Evolutionary conservation across 2,888 invertebrate genomes (phyloP).

Genomic region (Sinodicranocentrus sp.): DNA sequence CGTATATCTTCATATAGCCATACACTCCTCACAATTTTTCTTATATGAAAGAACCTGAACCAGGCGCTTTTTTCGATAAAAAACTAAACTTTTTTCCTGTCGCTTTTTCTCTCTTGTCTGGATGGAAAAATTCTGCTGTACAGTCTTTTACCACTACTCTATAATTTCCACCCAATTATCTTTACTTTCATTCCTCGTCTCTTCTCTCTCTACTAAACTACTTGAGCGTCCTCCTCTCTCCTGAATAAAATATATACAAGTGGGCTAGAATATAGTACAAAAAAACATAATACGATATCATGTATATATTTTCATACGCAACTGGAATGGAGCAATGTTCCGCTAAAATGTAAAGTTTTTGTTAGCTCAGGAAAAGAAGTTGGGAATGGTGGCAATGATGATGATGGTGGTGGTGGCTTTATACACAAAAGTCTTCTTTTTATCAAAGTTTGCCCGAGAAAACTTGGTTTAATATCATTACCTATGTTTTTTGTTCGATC

Average conservation of each 20-base stretch:
- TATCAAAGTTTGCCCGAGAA: conserved; percentile 52
- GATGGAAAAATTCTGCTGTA: conserved; percentile 40
- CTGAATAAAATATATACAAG: conserved; percentile 40
- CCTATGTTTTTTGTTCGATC: conserved; percentile 21
- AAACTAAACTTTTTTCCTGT: conserved; percentile 35
- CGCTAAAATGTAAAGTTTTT: conserved; percentile 23
- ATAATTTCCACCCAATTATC: conserved; percentile 77
- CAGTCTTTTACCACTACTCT: conserved; percentile 70
- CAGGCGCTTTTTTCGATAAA: conserved; percentile 13
- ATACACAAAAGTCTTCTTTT: conserved; percentile 1
- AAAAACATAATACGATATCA: no score
- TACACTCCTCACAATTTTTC: conserved; percentile 23
- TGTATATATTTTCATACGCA: neutral
- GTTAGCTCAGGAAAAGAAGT: conserved; percentile 21
- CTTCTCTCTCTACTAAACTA: conserved; percentile 36
- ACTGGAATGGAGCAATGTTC: conserved; percentile 39
- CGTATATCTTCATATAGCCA: no score
- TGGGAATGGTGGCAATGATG: neutral
- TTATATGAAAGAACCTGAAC: conserved; percentile 16
- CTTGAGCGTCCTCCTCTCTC: neutral
- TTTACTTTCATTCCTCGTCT: conserved; percentile 64
- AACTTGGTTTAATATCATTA: conserved; percentile 40
- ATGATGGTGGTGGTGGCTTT: conserved; percentile 19
- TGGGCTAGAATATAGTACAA: conserved; percentile 36
- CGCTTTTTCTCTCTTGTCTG: conserved; percentile 44